Evolutionary conservation across 2,888 invertebrate genomes (phyloP), one percentile per base, ranked within the genome.

Genomic region (Aphrophora alni): DNA sequence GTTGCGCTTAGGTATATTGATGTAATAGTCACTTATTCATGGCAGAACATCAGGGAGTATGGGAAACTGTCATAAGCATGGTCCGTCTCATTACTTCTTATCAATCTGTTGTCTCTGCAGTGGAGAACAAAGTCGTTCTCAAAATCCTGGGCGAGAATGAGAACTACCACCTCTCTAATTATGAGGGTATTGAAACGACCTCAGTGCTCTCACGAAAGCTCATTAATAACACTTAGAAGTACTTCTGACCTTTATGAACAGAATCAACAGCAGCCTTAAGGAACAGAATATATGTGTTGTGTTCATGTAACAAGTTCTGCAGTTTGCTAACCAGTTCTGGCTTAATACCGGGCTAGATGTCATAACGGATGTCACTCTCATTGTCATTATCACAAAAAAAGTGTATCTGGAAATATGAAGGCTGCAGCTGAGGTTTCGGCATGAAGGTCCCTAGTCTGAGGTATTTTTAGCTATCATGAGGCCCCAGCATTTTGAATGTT

Each of bases 11-110:
- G 27, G 28, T 12, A 85, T n/a, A 27, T 83, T 44, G n/a, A 85
- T 81, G 38, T 77, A 28, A 72, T 87, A 87, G 17, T 85, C 86
- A 82, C 85, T 72, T 86, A 82, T n/a, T 85, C 85, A 72, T 68
- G 38, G 8, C 83, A 84, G 80, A 86, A 87, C 73, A 86, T 83
- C 1, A 88, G 28, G 0, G 86, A 86, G 77, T 87, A 87, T 28
- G 84, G 82, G 44, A 88, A 80, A 28, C 87, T 81, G 78, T 87
- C 86, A 28, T 84, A 85, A 0, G 81, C 79, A 27, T 81, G 71
- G 70, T 84, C 82, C 25, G 82, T 83, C 38, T 86, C 84, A 10
- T 27, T 33, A 14, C 80, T 79, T 70, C 70, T 12, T 21, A 44
- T 24, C 38, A 86, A 27, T n/a, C 27, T 72, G 26, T 83, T 80